Conservation (phyloP, 1,140 invertebrate genomes). For the Apis mellifera region Amel_HAv3.1 CM009935.2:7223001-7223500, state of each 20-base stretch:
- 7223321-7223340: background rate
- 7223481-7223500: too few relatives aligned
- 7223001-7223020: constrained; percentile 78
- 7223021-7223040: constrained; percentile 79
- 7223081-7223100: constrained; percentile 77
- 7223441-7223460: too few relatives aligned
- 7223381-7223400: too few relatives aligned
- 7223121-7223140: constrained; percentile 22
- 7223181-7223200: constrained; percentile 66
- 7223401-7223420: too few relatives aligned
- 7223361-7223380: background rate
- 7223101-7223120: constrained; percentile 74
- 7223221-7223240: background rate
- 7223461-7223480: too few relatives aligned
- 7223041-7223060: constrained; percentile 79
- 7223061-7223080: constrained; percentile 79
- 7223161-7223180: constrained; percentile 40
- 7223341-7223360: too few relatives aligned
- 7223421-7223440: too few relatives aligned
- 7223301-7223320: background rate
- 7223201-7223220: constrained; percentile 40
- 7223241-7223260: background rate
- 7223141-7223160: constrained; percentile 45
- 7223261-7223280: background rate
- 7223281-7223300: background rate